Evolutionary conservation across 1,140 invertebrate genomes (phyloP).

Genomic region (Penaeus japonicus): DNA sequence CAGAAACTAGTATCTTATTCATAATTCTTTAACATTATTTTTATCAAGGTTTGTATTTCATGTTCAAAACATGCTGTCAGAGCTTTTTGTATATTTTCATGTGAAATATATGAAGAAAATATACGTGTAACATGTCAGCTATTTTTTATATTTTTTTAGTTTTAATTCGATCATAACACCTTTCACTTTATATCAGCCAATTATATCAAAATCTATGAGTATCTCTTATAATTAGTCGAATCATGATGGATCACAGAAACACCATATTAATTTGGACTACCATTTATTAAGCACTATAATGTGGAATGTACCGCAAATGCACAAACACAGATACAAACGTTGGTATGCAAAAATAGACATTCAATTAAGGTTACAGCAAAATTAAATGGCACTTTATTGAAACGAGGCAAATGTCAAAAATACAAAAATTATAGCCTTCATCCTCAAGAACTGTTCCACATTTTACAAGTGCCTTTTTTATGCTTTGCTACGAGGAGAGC

Average conservation of each 20-base stretch:
- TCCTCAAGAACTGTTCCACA: conserved; percentile 10
- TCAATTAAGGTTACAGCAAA: conserved; percentile 48
- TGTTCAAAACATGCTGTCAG: too few species aligned
- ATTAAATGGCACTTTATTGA: conserved; percentile 37
- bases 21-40: too few species aligned
- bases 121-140: too few species aligned
- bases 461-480: conserved; percentile 29
- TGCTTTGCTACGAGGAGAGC: conserved; percentile 7
- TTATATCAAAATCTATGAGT: not conserved
- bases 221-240: not conserved
- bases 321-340: conserved; percentile 48
- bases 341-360: conserved; percentile 54
- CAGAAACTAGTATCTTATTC: too few species aligned
- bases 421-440: conserved; percentile 33
- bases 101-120: too few species aligned
- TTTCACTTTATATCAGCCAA: too few species aligned
- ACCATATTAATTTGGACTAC: conserved; percentile 28
- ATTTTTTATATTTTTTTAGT: too few species aligned
- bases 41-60: too few species aligned
- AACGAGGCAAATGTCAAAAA: conserved; percentile 32
- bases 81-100: too few species aligned
- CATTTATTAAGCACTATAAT: conserved; percentile 54
- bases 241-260: not conserved
- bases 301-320: conserved; percentile 52
- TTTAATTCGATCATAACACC: too few species aligned